These are phyloP conservation scores for Condylura cristata DNA, from an alignment of 2,113 vertebrate genomes.

Conservation along the genomic window DNA sequence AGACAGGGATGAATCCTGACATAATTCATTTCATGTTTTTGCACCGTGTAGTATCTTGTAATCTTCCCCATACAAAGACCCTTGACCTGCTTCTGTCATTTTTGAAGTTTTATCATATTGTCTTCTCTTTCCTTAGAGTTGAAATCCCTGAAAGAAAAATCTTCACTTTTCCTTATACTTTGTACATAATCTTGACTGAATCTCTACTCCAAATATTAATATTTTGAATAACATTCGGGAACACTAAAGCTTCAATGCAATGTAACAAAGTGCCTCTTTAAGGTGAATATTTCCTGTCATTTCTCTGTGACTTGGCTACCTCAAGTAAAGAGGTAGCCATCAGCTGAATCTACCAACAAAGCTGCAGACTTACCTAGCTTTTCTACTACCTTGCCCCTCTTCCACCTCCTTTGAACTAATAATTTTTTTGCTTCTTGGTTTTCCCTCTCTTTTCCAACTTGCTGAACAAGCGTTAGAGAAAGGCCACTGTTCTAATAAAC, in stretches of 20 bases:
- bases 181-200: neutral
- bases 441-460: no score
- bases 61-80: neutral
- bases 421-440: neutral
- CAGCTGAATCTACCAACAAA: neutral
- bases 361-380: neutral
- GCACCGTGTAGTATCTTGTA: neutral
- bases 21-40: neutral
- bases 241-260: neutral
- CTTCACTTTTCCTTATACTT: neutral
- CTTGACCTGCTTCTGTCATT: neutral
- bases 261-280: neutral
- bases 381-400: neutral
- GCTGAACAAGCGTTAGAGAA: no score
- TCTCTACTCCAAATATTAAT: neutral
- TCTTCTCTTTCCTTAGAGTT: neutral
- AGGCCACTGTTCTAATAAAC: neutral
- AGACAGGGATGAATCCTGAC: neutral
- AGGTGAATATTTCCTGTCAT: neutral
- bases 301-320: neutral
- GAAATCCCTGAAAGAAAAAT: conserved; percentile 2
- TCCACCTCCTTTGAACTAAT: neutral
- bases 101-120: neutral
- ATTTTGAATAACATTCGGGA: neutral
- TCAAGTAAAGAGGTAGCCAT: neutral